Percentiles rank a stretch among this genome's conserved stretches.
Evolutionary conservation across 2,888 invertebrate species (phyloP).

Genomic region (Cyclophora punctaria): DNA sequence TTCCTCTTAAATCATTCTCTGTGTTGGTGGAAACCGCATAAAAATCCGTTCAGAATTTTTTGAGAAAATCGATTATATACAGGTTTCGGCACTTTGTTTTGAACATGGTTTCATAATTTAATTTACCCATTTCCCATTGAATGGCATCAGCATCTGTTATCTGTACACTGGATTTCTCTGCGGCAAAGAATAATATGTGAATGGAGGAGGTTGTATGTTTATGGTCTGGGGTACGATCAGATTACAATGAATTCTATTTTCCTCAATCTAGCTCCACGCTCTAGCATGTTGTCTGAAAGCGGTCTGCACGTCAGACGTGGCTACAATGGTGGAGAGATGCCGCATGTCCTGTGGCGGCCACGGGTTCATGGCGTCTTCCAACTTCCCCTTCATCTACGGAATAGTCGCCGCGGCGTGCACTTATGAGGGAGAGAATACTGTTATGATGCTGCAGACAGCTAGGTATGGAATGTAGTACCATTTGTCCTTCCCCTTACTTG

Average conservation of each 20-base stretch:
- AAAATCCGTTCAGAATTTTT: no score
- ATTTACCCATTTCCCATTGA: not conserved
- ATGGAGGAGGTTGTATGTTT: no score
- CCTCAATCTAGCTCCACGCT: slow-evolving; percentile 82
- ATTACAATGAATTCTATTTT: no score
- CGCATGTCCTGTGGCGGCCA: slow-evolving; percentile 95
- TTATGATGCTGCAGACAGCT: slow-evolving; percentile 92
- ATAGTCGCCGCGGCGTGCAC: slow-evolving; percentile 90
- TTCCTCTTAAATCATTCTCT: no score
- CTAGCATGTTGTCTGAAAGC: slow-evolving; percentile 94
- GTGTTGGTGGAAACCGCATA: no score
- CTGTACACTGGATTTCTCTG: not conserved
- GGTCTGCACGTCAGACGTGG: slow-evolving; percentile 82
- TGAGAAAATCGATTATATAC: not conserved
- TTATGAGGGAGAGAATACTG: slow-evolving; percentile 98
- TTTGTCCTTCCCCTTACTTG: no score
- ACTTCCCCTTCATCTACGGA: slow-evolving; percentile 89
- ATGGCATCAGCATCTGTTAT: not conserved
- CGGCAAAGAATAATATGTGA: no score
- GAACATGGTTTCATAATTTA: not conserved
- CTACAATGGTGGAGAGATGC: slow-evolving; percentile 84
- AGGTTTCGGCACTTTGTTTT: not conserved
- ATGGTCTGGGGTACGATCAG: no score
- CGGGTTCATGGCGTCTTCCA: slow-evolving; percentile 91
- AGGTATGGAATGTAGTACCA: slow-evolving; percentile 50